Percentiles rank a stretch among this genome's conserved stretches.
These are phyloP conservation scores for Sander lucioperca DNA, from an alignment of 2,113 vertebrate species.

Conservation along the genomic window DNA sequence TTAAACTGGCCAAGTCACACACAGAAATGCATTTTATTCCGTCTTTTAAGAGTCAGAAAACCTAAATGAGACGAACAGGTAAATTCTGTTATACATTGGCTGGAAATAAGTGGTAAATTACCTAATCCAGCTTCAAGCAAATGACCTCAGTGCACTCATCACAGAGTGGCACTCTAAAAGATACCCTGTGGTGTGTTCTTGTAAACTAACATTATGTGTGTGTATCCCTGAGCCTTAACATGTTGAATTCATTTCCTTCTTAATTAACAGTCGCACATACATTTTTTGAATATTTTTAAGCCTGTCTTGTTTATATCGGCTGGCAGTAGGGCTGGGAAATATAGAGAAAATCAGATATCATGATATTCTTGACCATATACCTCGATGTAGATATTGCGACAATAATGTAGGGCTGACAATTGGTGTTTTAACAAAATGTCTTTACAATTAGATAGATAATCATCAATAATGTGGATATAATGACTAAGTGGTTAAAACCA, in stretches of 20 bases:
- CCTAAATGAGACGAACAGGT: no score
- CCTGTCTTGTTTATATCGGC: not conserved
- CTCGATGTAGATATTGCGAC: no score
- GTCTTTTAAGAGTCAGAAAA: not conserved
- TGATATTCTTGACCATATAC: no score
- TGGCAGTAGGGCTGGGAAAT: not conserved
- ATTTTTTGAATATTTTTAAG: not conserved
- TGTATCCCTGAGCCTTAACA: not conserved
- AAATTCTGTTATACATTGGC: not conserved
- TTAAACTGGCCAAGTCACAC: not conserved
- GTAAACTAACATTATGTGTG: not conserved
- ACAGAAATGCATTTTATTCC: not conserved
- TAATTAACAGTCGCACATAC: not conserved
- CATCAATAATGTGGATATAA: no score
- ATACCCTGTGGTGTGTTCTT: not conserved
- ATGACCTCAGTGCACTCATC: not conserved
- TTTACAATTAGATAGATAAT: no score
- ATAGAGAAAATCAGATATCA: no score
- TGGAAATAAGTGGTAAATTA: slow-evolving; percentile 31
- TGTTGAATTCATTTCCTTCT: not conserved
- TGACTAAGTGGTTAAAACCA: no score
- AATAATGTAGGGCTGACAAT: no score
- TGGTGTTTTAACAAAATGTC: no score
- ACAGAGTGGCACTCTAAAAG: not conserved
- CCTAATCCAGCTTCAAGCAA: not conserved